A percentile compares a stretch with the other conserved stretches of the same genome.
phyloP scores from a whole-genome alignment of 2,888 invertebrate species.

The Megamerina dolium region DNA sequence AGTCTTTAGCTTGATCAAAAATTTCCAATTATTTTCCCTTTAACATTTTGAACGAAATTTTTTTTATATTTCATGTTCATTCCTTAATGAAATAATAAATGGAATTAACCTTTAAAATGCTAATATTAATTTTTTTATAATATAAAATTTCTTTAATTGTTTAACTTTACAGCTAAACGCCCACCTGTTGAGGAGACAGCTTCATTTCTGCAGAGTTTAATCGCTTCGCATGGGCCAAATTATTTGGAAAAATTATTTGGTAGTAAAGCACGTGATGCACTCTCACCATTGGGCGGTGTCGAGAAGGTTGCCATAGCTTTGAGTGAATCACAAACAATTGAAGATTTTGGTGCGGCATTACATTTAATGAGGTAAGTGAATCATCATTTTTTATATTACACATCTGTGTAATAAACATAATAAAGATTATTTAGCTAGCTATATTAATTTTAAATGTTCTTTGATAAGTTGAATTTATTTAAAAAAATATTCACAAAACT shows the following conservation, averaged over 20 bases:
- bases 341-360: constrained; percentile 65
- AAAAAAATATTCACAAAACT: no score
- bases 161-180: constrained; percentile 69
- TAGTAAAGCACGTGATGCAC: constrained; percentile 85
- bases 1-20: no score
- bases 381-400: no score
- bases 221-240: constrained; percentile 93
- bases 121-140: background rate
- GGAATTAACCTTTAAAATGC: no score
- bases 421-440: no score
- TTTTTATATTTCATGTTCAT: no score
- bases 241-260: constrained; percentile 95
- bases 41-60: no score
- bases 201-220: constrained; percentile 86
- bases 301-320: constrained; percentile 93
- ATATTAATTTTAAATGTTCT: no score
- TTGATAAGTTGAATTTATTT: no score
- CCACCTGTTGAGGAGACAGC: constrained; percentile 96
- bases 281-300: constrained; percentile 87
- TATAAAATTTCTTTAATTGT: background rate
- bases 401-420: no score
- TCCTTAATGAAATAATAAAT: no score
- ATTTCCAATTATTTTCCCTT: no score
- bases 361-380: constrained; percentile 49
- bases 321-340: constrained; percentile 89